Base-by-base conservation (phyloP, 1,140 invertebrate genomes). In the Drosophila oshimai region DNA sequence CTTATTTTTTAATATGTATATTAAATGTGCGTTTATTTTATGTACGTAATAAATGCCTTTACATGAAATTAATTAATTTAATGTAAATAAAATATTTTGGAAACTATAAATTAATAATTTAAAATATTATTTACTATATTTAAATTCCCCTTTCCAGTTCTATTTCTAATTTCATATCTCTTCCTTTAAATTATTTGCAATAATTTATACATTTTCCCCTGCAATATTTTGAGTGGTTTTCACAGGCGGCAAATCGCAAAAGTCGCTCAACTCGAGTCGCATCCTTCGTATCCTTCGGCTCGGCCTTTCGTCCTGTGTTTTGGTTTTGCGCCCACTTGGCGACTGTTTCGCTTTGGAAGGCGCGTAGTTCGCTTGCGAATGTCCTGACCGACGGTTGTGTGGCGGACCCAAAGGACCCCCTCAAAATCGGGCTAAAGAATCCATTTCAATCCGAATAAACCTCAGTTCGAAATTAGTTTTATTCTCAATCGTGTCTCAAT, bases 291-390 rank as follows among this genome's bases (percentile, higher is more conserved):
- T 37, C 31, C 33, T n/a, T 29, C 15, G 37, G 13, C 28, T 51
- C 33, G 36, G 10, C 26, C 5, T 33, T 37, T 55, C 31, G 64
- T 58, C 54, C 29, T 39, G 51, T 64, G 64, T 77, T 84, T 74
- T 70, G 65, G 50, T 49, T 55, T 65, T 15, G 10, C 22, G 29
- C 57, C 33, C 58, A 68, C 61, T 81, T 81, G 72, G 50, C 51
- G 55, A 69, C 37, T 45, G 53, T 61, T 83, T 61, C 44, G 69
- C 18, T 62, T 60, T 17, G 49, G 36, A 67, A 72, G 62, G 70
- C 60, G 55, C 69, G 58, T 58, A 83, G 79, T 83, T 83, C 79
- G 70, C 79, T 58, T 65, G 79, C 79, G 79, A 84, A 84, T 71
- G 79, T 84, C 74, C 79, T 77, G 53, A 60, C 53, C 62, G 69